Evolutionary conservation across 2,797 vertebrate species (phyloP).

Genomic region (Furcifer pardalis): DNA sequence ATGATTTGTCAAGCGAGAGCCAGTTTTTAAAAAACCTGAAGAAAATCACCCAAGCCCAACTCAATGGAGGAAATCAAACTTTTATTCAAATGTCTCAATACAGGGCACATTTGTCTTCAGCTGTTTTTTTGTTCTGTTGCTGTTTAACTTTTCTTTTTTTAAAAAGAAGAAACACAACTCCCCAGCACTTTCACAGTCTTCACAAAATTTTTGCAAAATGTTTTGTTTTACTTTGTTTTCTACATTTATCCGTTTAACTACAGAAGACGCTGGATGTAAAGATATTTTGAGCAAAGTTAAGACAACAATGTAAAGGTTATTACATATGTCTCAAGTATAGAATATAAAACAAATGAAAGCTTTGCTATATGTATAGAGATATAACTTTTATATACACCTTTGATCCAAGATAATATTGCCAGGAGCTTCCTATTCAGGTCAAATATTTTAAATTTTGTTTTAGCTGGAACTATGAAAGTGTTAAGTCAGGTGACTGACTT

Average conservation of each 20-base stretch:
- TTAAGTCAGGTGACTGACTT: slow-evolving; percentile 22
- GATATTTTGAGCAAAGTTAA: slow-evolving; percentile 69
- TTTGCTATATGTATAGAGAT: slow-evolving; percentile 35
- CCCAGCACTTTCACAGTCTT: slow-evolving; percentile 75
- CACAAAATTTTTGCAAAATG: slow-evolving; percentile 59
- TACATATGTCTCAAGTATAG: slow-evolving; percentile 54
- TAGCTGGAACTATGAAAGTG: slow-evolving; percentile 47
- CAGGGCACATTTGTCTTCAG: slow-evolving; percentile 78
- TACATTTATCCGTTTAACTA: slow-evolving; percentile 60
- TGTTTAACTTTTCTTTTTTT: slow-evolving; percentile 30
- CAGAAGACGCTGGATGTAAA: slow-evolving; percentile 70
- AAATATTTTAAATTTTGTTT: slow-evolving; percentile 42
- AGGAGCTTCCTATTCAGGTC: slow-evolving; percentile 59
- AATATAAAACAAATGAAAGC: slow-evolving; percentile 63
- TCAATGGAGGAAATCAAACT: slow-evolving; percentile 83
- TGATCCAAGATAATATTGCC: slow-evolving; percentile 45
- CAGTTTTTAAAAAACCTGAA: slow-evolving; percentile 42
- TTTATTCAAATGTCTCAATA: slow-evolving; percentile 83
- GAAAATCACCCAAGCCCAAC: slow-evolving; percentile 69
- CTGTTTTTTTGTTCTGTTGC: slow-evolving; percentile 27
- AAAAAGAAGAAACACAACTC: slow-evolving; percentile 41
- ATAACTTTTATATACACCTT: slow-evolving; percentile 20
- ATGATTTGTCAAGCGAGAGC: slow-evolving; percentile 30
- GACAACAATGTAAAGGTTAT: slow-evolving; percentile 54
- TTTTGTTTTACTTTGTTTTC: slow-evolving; percentile 3